Percentiles rank a stretch among this genome's conserved stretches.
phyloP scores from a whole-genome alignment of 2,797 vertebrate species.

The Sebastolobus alascanus region DNA sequence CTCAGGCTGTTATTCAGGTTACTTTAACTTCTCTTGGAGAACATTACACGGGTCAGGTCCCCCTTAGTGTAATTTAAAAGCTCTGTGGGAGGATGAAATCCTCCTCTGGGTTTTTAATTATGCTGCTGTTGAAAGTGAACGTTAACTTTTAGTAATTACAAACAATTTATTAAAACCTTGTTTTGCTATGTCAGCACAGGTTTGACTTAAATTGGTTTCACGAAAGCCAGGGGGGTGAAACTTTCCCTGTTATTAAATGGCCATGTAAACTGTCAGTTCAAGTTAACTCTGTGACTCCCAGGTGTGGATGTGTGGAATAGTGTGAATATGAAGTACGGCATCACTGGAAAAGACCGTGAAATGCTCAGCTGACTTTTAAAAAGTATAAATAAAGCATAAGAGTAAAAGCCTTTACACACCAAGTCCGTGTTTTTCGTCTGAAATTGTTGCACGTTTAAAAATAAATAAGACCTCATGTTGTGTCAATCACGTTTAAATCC shows the following conservation, averaged over 20 bases:
- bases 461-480: no score
- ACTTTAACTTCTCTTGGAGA: conserved; percentile 5
- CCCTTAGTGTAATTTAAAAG: background rate
- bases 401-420: rapidly evolving
- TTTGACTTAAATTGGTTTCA: conserved; percentile 3
- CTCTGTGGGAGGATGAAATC: background rate
- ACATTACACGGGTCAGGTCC: background rate
- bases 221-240: background rate
- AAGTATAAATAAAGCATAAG: background rate
- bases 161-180: conserved; percentile 15
- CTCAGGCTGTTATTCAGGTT: conserved; percentile 4
- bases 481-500: no score
- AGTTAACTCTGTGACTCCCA: conserved; percentile 27
- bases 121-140: background rate
- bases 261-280: conserved; percentile 2
- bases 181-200: conserved; percentile 11
- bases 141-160: background rate
- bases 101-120: background rate
- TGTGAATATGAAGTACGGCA: conserved; percentile 15
- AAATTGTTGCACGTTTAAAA: no score
- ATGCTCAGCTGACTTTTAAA: conserved; percentile 9
- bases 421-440: no score
- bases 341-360: background rate
- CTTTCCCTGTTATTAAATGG: conserved; percentile 8
- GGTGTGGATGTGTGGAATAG: background rate